Base-by-base conservation (phyloP, 2,797 vertebrate species). In the Neosalanx taihuensis region DNA sequence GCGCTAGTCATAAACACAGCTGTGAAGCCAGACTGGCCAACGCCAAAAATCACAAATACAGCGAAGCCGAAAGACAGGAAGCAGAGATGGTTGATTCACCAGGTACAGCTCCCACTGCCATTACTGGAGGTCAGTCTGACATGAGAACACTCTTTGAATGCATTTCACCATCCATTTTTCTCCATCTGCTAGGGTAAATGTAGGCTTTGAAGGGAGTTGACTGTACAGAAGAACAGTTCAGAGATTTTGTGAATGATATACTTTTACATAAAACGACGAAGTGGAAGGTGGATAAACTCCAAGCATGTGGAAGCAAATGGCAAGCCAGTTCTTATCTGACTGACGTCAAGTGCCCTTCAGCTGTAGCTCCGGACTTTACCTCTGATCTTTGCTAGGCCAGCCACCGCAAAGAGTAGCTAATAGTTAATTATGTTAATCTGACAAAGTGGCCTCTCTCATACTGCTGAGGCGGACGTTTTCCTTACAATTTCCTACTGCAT, bases 1-100 rank as follows among this genome's bases (percentile, higher is more conserved):
- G 65, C 76, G 80, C 74, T 77, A 72, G 80, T 74, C 78, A 74
- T 88, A 87, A 90, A 87, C 79, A 87, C 89, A 90, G 89, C 85
- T 91, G 86, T 74, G 79, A 33, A 76, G 6, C 76, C 73, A 30
- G 77, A 41, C 33, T 53, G 77, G 72, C 75, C 73, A 69, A 77
- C 74, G 77, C 65, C 51, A 71, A 79, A 33, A 78, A 81, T 80
- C 79, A 83, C 81, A 84, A 79, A 82, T 33, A 3, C 13, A 15
- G 23, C 72, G 72, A 49, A 6, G 67, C 46, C 4, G 58, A 78
- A 79, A 77, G 75, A 73, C 77, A 41, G 33, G 31, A 60, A 23
- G 26, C 10, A 60, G 26, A 30, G 58, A 26, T 12, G 23, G 58
- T 46, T 9, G 41, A 46, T 46, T 46, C 41, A 46, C 41, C 41